Percentiles rank a stretch among this genome's conserved stretches.
phyloP scores from a whole-genome alignment of 2,888 invertebrate species.

The Leptogaster cylindrica region DNA sequence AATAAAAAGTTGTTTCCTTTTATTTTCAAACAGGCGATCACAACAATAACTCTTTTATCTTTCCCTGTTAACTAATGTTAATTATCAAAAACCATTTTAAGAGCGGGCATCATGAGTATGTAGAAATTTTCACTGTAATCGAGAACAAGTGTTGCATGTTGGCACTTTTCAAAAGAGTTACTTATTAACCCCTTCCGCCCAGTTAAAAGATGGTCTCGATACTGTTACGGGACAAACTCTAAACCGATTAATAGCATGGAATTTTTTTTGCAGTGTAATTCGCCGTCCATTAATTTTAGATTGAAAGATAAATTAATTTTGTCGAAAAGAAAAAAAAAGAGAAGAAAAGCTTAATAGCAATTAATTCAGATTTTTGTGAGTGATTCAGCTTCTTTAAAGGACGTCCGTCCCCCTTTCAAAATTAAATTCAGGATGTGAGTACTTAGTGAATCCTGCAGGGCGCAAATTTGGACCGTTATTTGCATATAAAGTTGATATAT shows the following conservation, averaged over 20 bases:
- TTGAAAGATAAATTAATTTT: slow-evolving; percentile 47
- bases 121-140: not conserved
- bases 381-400: slow-evolving; percentile 40
- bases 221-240: slow-evolving; percentile 30
- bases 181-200: slow-evolving; percentile 11
- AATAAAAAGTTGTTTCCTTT: too few species aligned
- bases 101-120: not conserved
- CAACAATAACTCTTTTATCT: too few species aligned
- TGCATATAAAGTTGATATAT: slow-evolving; percentile 29
- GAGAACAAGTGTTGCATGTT: slow-evolving; percentile 3
- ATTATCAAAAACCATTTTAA: not conserved
- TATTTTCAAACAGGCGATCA: too few species aligned
- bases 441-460: not conserved
- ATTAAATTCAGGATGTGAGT: slow-evolving; percentile 7
- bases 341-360: slow-evolving; percentile 44
- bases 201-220: not conserved
- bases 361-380: slow-evolving; percentile 45
- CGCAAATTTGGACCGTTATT: slow-evolving; percentile 13
- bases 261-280: slow-evolving; percentile 44
- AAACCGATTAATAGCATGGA: slow-evolving; percentile 44
- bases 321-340: slow-evolving; percentile 36
- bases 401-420: slow-evolving; percentile 19
- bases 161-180: not conserved
- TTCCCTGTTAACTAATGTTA: slow-evolving; percentile 10
- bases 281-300: slow-evolving; percentile 45